A percentile compares a stretch with the other conserved stretches of the same genome.
Evolutionary conservation across 2,888 invertebrate genomes (phyloP).

Genomic region (Blastobasis adustella): DNA sequence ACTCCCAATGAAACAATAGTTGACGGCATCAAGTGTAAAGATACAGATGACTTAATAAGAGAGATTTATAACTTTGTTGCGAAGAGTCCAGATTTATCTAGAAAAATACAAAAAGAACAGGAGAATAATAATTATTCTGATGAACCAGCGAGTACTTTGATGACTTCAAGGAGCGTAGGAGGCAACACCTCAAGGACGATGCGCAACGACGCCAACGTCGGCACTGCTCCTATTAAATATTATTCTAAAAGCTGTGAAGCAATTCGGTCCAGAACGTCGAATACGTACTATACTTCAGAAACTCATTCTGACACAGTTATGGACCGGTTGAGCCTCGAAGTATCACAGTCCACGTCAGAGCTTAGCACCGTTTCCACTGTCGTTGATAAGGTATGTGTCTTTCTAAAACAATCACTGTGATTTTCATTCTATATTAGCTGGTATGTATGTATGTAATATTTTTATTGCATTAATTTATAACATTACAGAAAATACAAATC

Average conservation of each 20-base stretch:
- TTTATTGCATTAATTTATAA: too few relatives aligned
- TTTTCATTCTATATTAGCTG: too few relatives aligned
- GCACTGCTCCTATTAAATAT: constrained; percentile 43
- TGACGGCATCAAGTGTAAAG: constrained; percentile 20
- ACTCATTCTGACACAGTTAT: constrained; percentile 54
- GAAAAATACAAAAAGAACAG: constrained; percentile 2
- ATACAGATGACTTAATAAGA: constrained; percentile 57
- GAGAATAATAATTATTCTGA: constrained; percentile 7
- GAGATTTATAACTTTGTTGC: constrained; percentile 59
- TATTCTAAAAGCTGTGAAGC: constrained; percentile 64
- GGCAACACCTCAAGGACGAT: constrained; percentile 29
- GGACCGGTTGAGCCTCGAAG: constrained; percentile 46
- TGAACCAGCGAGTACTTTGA: constrained; percentile 13
- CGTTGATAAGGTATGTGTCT: not conserved
- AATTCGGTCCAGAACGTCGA: constrained; percentile 35
- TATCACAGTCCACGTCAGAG: constrained; percentile 30
- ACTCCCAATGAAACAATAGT: constrained; percentile 17
- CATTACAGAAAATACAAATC: too few relatives aligned
- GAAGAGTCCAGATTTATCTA: constrained; percentile 26
- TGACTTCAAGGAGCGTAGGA: constrained; percentile 44
- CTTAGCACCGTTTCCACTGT: constrained; percentile 20
- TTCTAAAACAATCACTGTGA: too few relatives aligned
- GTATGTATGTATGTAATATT: too few relatives aligned
- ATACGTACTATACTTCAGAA: constrained; percentile 32
- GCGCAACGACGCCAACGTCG: constrained; percentile 48